phyloP scores from a whole-genome alignment of 2,113 vertebrate species.

The Tautogolabrus adspersus region DNA sequence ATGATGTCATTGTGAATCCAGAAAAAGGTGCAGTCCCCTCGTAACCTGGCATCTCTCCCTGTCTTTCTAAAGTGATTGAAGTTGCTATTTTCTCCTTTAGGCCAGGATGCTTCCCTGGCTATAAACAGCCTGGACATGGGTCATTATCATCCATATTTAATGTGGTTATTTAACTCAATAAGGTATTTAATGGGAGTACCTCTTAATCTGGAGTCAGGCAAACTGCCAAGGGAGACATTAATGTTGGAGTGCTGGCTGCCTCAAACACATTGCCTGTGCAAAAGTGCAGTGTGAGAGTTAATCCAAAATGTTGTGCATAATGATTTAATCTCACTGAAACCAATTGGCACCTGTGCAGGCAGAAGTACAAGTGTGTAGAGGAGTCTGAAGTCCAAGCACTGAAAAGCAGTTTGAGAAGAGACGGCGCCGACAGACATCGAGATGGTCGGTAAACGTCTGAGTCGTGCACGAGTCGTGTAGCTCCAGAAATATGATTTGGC shows the following conservation, averaged over 20 bases:
- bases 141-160: slow-evolving; percentile 71
- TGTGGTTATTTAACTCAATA: slow-evolving; percentile 65
- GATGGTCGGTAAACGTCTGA: neutral
- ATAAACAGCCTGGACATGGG: slow-evolving; percentile 43
- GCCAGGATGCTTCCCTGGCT: slow-evolving; percentile 34
- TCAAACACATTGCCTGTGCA: slow-evolving; percentile 28
- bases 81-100: slow-evolving; percentile 34
- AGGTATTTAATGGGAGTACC: slow-evolving; percentile 61
- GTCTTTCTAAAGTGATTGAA: slow-evolving; percentile 43
- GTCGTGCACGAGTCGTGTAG: neutral
- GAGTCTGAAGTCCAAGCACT: neutral
- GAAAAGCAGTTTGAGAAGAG: neutral
- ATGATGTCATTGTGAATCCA: slow-evolving; percentile 17
- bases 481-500: neutral
- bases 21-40: slow-evolving; percentile 30
- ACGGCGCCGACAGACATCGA: neutral
- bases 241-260: slow-evolving; percentile 14
- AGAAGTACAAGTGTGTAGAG: neutral
- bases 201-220: slow-evolving; percentile 57
- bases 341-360: neutral
- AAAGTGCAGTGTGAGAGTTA: neutral
- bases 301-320: neutral
- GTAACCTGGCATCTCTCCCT: slow-evolving; percentile 24
- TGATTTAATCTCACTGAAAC: neutral
- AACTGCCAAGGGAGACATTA: slow-evolving; percentile 57